phyloP scores from a whole-genome alignment of 2,113 vertebrate species.

The Trichechus manatus region DNA sequence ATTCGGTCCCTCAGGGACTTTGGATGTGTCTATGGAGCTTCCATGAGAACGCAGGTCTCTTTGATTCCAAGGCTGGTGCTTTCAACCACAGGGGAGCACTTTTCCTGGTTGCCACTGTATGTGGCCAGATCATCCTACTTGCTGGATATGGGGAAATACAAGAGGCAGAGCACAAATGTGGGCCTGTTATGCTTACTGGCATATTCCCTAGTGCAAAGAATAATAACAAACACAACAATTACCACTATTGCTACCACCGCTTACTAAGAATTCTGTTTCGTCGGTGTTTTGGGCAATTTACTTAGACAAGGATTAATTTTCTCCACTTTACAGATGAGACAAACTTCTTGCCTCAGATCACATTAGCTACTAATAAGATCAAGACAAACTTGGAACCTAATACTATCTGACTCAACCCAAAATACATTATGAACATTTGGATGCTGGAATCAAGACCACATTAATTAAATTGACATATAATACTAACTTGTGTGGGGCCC shows the following conservation, averaged over 20 bases:
- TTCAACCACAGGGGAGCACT: not conserved
- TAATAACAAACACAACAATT: not conserved
- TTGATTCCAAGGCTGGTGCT: not conserved
- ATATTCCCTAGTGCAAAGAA: not conserved
- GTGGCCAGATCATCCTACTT: not conserved
- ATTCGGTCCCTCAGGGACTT: no score
- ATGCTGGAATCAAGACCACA: not conserved
- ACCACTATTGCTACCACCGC: not conserved
- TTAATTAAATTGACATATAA: not conserved
- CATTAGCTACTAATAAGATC: not conserved
- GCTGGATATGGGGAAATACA: not conserved
- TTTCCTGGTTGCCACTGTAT: not conserved
- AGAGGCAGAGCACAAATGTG: not conserved
- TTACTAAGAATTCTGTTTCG: not conserved
- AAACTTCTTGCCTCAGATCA: not conserved
- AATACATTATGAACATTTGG: not conserved
- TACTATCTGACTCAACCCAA: not conserved
- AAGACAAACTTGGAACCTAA: not conserved
- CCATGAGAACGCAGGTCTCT: not conserved
- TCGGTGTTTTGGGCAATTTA: not conserved
- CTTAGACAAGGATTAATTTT: constrained; percentile 6
- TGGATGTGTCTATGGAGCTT: no score
- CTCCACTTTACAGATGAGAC: constrained; percentile 26
- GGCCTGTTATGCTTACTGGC: not conserved
- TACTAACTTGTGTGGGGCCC: not conserved